Evolutionary conservation across 2,113 vertebrate genomes (phyloP).

Genomic region (Anser cygnoides): DNA sequence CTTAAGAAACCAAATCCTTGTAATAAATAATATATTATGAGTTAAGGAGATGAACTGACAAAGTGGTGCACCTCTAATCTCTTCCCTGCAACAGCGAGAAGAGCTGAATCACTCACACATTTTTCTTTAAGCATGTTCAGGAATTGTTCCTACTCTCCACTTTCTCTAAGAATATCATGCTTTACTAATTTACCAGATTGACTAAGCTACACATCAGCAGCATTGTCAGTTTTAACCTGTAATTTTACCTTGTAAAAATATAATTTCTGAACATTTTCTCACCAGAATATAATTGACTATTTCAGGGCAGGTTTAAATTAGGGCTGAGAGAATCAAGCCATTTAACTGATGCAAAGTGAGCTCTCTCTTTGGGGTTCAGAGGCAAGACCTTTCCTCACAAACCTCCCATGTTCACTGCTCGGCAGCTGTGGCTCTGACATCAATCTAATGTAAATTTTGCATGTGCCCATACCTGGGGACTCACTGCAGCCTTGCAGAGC

Average conservation of each 20-base stretch:
- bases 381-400: background rate
- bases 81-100: conserved; percentile 1
- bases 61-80: conserved; percentile 46
- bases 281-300: background rate
- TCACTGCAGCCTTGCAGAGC: background rate
- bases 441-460: background rate
- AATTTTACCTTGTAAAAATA: background rate
- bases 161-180: background rate
- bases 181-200: conserved; percentile 12
- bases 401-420: background rate
- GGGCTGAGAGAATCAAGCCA: background rate
- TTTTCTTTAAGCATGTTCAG: background rate
- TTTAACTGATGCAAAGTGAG: background rate
- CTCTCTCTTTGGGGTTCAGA: background rate
- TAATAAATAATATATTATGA: conserved; percentile 68
- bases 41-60: conserved; percentile 48
- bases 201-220: background rate
- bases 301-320: background rate
- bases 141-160: background rate
- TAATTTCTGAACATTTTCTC: background rate
- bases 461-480: background rate
- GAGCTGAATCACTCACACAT: background rate
- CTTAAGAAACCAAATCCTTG: conserved; percentile 33
- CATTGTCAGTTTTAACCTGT: background rate
- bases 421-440: background rate